Conservation (phyloP, 2,888 invertebrate genomes). For the Cephus sareptanus region DNA sequence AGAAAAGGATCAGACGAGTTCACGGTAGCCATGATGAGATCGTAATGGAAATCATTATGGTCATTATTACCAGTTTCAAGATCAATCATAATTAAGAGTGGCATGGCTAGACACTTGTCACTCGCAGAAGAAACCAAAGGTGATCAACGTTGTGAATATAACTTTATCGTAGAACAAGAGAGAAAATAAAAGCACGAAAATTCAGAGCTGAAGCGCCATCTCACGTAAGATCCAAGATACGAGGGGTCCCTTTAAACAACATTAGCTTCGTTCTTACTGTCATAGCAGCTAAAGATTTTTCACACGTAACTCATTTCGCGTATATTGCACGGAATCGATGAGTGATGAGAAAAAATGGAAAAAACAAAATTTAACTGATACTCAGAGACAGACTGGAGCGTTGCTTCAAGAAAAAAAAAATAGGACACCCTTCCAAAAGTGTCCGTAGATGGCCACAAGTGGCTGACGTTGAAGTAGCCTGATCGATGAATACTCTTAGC, state of each 20-base stretch:
- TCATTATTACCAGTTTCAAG: background rate
- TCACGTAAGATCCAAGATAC: background rate
- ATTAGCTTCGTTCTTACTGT: background rate
- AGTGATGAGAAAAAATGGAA: background rate
- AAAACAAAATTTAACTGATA: background rate
- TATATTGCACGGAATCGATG: background rate
- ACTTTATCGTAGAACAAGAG: background rate
- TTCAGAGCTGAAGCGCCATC: background rate
- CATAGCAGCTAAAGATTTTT: background rate
- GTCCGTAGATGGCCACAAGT: constrained; percentile 59
- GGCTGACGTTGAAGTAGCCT: constrained; percentile 50
- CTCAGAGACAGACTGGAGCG: background rate
- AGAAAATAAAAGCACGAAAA: background rate
- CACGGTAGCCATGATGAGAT: background rate
- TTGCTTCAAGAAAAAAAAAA: constrained; percentile 21
- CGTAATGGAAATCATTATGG: background rate
- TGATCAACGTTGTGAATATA: background rate
- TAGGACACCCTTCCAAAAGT: constrained; percentile 36
- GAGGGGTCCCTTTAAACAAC: constrained; percentile 43
- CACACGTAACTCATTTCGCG: background rate
- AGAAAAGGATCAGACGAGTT: background rate
- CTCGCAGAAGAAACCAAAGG: background rate
- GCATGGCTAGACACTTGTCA: background rate
- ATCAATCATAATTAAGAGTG: background rate
- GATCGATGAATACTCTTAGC: constrained; percentile 54